Evolutionary conservation across 2,888 invertebrate species (phyloP).

Genomic region (Heteromyza rotundicornis): DNA sequence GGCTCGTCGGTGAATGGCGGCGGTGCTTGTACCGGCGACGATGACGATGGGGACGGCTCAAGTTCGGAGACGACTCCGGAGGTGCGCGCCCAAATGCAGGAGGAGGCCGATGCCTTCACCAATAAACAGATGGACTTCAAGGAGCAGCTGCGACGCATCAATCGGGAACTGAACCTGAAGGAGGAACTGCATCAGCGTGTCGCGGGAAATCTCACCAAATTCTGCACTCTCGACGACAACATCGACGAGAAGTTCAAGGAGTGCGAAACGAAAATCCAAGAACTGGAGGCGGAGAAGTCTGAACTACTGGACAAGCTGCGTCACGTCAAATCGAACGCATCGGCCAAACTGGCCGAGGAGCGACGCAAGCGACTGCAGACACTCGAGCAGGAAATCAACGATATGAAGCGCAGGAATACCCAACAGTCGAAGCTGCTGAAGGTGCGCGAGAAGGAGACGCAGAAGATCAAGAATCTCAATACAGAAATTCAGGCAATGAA

Average conservation of each 20-base stretch:
- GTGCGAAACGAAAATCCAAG: slow-evolving; percentile 72
- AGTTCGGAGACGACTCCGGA: too few relatives aligned
- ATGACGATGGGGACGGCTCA: too few relatives aligned
- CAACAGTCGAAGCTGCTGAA: slow-evolving; percentile 73
- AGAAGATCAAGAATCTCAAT: slow-evolving; percentile 76
- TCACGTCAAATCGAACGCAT: slow-evolving; percentile 67
- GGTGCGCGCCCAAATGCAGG: slow-evolving; percentile 42
- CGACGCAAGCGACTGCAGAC: slow-evolving; percentile 78
- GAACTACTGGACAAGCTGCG: slow-evolving; percentile 74
- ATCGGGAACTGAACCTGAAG: slow-evolving; percentile 55
- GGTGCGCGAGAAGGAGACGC: slow-evolving; percentile 80
- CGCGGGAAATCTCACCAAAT: slow-evolving; percentile 48
- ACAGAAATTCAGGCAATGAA: slow-evolving; percentile 81
- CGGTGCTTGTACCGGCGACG: slow-evolving; percentile 23
- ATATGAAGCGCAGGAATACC: slow-evolving; percentile 74
- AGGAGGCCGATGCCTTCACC: slow-evolving; percentile 53
- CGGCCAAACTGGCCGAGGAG: slow-evolving; percentile 74
- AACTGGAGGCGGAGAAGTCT: slow-evolving; percentile 77
- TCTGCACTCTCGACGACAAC: slow-evolving; percentile 48
- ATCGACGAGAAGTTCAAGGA: slow-evolving; percentile 69
- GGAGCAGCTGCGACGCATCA: slow-evolving; percentile 72
- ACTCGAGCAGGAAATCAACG: slow-evolving; percentile 76
- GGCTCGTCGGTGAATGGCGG: slow-evolving; percentile 15
- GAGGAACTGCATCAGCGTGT: slow-evolving; percentile 59
- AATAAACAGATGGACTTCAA: slow-evolving; percentile 67